Percentiles rank a stretch among this genome's conserved stretches.
Conservation (phyloP, 2,797 vertebrate species). For the Danio jaintianensis region DNA sequence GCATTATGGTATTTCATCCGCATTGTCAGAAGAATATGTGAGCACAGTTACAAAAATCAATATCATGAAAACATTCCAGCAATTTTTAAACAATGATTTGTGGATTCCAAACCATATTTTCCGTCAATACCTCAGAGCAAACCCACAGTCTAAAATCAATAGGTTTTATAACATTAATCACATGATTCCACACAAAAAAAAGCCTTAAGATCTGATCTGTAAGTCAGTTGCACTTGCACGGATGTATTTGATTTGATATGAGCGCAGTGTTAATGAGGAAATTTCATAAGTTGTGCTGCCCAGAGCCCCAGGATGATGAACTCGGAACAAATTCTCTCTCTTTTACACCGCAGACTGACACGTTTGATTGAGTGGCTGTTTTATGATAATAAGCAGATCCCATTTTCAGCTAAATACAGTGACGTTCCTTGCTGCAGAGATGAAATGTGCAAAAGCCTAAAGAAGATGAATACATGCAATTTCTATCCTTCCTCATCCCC, state of each 20-base stretch:
- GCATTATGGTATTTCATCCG: neutral
- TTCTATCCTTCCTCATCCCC: constrained; percentile 28
- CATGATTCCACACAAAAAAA: neutral
- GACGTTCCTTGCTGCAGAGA: neutral
- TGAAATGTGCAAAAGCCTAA: neutral
- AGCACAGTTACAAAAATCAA: neutral
- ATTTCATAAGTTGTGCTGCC: neutral
- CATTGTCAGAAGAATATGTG: neutral
- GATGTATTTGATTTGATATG: constrained; percentile 2
- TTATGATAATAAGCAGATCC: neutral
- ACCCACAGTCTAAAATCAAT: no score
- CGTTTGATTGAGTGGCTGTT: neutral
- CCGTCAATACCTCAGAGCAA: no score
- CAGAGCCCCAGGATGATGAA: neutral
- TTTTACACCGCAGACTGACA: neutral
- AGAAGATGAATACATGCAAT: constrained; percentile 13
- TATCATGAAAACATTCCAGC: neutral
- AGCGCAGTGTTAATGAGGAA: constrained; percentile 8
- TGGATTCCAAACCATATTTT: neutral
- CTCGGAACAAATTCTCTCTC: neutral
- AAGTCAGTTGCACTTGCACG: neutral
- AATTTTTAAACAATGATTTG: neutral
- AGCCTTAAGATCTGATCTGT: neutral
- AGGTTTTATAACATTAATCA: neutral
- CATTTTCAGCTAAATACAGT: neutral